Evolutionary conservation across 2,888 invertebrate genomes (phyloP).

Genomic region (Oligia latruncula): DNA sequence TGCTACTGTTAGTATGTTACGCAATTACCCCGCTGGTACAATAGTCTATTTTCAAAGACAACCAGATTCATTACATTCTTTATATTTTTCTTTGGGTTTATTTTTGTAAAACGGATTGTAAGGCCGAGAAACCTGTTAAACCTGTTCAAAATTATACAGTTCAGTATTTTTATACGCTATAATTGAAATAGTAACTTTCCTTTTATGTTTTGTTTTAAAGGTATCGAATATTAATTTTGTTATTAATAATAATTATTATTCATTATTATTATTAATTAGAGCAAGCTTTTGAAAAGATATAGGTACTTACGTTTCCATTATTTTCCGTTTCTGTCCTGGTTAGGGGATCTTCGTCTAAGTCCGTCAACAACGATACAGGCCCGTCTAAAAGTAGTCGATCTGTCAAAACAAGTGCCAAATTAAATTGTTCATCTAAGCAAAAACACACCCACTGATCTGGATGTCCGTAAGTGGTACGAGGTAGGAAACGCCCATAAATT

Average conservation of each 20-base stretch:
- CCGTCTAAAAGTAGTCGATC: neutral
- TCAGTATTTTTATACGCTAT: neutral
- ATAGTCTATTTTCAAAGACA: neutral
- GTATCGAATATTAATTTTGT: neutral
- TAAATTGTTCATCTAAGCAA: too few species aligned
- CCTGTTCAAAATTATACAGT: slow-evolving; percentile 11
- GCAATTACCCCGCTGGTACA: neutral
- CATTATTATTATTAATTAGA: too few species aligned
- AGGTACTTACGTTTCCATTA: neutral
- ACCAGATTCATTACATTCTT: neutral
- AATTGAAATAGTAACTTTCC: slow-evolving; percentile 18
- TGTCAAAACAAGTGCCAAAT: neutral
- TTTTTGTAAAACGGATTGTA: slow-evolving; percentile 14
- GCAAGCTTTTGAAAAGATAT: neutral
- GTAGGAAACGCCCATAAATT: too few species aligned
- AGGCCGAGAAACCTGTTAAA: slow-evolving; percentile 21
- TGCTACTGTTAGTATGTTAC: neutral
- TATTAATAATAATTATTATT: too few species aligned
- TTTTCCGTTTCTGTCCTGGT: neutral
- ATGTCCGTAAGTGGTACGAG: too few species aligned
- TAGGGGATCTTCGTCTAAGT: neutral
- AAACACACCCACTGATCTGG: too few species aligned
- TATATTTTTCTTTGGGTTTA: slow-evolving; percentile 5
- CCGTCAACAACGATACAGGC: neutral
- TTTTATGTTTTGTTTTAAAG: slow-evolving; percentile 3